Conservation (phyloP, 2,113 vertebrate species). For the Cacatua alba region DNA sequence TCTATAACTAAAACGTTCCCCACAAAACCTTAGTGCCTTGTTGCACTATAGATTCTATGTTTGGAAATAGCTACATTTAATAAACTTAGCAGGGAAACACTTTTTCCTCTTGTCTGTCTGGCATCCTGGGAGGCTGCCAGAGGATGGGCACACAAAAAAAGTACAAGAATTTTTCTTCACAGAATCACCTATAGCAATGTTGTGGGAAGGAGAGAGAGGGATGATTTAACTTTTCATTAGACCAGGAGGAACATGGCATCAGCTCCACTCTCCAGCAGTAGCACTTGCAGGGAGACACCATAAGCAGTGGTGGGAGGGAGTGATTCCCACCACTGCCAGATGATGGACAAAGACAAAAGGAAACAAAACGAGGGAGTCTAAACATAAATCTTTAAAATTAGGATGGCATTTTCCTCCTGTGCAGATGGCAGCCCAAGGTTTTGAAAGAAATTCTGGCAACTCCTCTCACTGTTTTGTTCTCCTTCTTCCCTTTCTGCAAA, state of each 20-base stretch:
- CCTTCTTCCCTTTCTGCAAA: not conserved
- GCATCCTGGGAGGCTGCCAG: rapidly evolving
- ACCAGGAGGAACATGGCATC: not conserved
- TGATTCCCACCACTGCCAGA: not conserved
- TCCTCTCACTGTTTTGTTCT: not conserved
- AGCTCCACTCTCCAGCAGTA: not conserved
- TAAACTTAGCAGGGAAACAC: not conserved
- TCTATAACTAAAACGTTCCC: not conserved
- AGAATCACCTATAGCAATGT: not conserved
- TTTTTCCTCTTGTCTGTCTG: not conserved
- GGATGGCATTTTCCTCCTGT: rapidly evolving
- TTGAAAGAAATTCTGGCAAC: not conserved
- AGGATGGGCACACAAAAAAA: not conserved
- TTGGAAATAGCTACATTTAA: not conserved
- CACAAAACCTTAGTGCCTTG: not conserved
- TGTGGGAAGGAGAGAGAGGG: not conserved
- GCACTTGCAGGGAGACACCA: not conserved
- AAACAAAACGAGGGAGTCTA: not conserved
- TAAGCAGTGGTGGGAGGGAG: not conserved
- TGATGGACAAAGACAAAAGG: not conserved
- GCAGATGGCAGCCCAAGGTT: not conserved
- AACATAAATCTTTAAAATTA: not conserved
- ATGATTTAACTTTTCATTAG: not conserved
- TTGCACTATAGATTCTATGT: not conserved
- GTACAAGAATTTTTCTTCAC: not conserved